These are phyloP conservation scores for Stylophora pistillata DNA, from an alignment of 64 coral and sea anemone genomes.

Conservation along the genomic window DNA sequence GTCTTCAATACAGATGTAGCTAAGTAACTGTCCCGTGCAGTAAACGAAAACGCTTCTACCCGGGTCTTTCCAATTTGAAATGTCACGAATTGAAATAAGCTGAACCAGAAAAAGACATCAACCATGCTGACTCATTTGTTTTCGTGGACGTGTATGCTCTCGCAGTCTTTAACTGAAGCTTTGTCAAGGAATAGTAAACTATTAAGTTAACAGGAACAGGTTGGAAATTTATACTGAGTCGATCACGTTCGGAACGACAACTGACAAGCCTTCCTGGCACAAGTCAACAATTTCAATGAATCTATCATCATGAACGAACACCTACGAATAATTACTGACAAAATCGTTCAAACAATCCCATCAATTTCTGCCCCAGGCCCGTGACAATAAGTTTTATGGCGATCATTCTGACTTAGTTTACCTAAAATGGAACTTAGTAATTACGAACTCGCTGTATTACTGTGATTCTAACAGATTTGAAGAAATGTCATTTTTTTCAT, in stretches of 20 bases:
- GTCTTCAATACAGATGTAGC: constrained; percentile 24
- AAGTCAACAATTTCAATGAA: constrained; percentile 26
- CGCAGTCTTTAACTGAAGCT: background rate
- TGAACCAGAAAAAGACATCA: background rate
- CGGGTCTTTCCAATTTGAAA: background rate
- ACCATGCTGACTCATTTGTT: background rate
- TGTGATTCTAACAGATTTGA: background rate
- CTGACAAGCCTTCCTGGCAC: constrained; percentile 10
- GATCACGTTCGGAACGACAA: background rate
- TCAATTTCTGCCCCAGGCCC: background rate
- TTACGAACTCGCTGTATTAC: background rate
- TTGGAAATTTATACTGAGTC: background rate
- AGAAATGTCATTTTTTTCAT: constrained; percentile 12
- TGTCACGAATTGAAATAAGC: background rate
- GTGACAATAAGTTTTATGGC: no score
- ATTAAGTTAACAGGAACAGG: background rate
- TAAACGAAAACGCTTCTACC: constrained; percentile 9
- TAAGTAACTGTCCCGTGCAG: constrained; percentile 44
- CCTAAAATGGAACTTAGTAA: background rate
- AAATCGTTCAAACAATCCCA: constrained; percentile 3
- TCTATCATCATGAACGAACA: constrained; percentile 26
- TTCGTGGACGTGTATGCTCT: background rate
- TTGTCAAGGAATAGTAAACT: background rate
- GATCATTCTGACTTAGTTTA: background rate
- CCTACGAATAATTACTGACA: constrained; percentile 17